Evolutionary conservation across 2,797 vertebrate genomes (phyloP), one percentile per base, ranked within the genome.

Genomic region (Sebastolobus altivelis): DNA sequence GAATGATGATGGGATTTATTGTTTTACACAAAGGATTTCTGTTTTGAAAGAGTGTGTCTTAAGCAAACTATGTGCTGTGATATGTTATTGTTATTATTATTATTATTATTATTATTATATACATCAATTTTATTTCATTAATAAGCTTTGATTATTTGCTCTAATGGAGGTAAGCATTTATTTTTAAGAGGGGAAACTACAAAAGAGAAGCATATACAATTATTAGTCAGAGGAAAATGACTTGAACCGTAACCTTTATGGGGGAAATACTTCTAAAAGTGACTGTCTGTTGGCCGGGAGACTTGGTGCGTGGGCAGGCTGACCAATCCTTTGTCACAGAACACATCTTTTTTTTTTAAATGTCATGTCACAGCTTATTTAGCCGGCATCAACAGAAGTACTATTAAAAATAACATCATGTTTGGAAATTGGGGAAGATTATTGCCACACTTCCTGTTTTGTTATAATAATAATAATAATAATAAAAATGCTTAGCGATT

Each of bases 201-300:
- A 85, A 88, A 84, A 74, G 62, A 72, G 59, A 85, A 74, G 70
- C 35, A 55, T 60, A 70, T 2, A 8, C 60, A 86, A 62, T 88
- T 67, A 82, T 88, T 69, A 81, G 65, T 65, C 9, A 18, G n/a
- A 65, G 22, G n/a, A 66, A 80, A 80, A 82, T 11, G 14, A 80
- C 60, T 85, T 77, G 4, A 79, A 75, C 60, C 14, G 70, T 37
- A 71, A 70, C 22, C 55, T 33, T 80, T 65, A 40, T 38, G 1
- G 74, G 33, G 31, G 12, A 77, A 85, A 78, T 65, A 60, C 27
- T 66, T 85, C 12, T 58, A 8, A 54, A 76, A 58, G 16, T 35
- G 12, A 61, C 27, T 29, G 72, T 67, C 55, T 85, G 61, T 79
- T 79, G 80, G 35, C 77, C 66, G 40, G 65, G 71, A 75, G 58